Base-by-base conservation (phyloP, 2,888 invertebrate species). In the Monochamus alternatus region DNA sequence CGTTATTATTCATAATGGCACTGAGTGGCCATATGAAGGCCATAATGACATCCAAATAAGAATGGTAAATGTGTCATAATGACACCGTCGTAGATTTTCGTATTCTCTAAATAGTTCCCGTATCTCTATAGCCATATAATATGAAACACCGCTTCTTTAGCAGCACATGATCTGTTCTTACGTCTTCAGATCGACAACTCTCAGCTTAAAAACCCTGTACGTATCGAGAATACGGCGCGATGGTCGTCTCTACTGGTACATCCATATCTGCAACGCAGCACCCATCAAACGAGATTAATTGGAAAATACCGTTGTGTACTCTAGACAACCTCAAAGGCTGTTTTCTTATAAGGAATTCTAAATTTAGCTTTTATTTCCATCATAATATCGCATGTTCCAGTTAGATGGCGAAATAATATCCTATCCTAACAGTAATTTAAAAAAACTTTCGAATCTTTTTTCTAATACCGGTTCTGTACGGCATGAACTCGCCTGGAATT, bases 251-350 rank as follows among this genome's bases (percentile, higher is more conserved):
- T 47, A 10, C 9, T 10, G 47, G 47, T 47, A 47, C 55, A 22
- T 59, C 58, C 14, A 59, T n/a, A 68, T 68, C 38, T 69, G 60
- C 59, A 47, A 47, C 32, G 31, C 30, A 62, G 51, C 52, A 68
- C 74, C 77, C 75, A 72, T 78, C 80, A 78, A 78, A 78, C 73
- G 70, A 81, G 81, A 81, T 81, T 81, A 81, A 83, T 84, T 82
- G 81, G 81, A 78, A 82, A 81, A 84, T 84, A 84, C 84, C 84
- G 84, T 84, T 84, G 81, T 78, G 66, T 78, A 80, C 78, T 77
- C 83, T 81, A 83, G 84, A 84, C 84, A 80, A 75, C 78, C 78
- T 80, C 77, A 80, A 81, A 81, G 79, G 80, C 81, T 81, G 75
- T 79, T 78, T 80, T 80, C 81, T 79, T 81, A 81, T 81, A 82